Conservation (phyloP, 2,797 vertebrate species). For the Gallinago nigripennis region DNA sequence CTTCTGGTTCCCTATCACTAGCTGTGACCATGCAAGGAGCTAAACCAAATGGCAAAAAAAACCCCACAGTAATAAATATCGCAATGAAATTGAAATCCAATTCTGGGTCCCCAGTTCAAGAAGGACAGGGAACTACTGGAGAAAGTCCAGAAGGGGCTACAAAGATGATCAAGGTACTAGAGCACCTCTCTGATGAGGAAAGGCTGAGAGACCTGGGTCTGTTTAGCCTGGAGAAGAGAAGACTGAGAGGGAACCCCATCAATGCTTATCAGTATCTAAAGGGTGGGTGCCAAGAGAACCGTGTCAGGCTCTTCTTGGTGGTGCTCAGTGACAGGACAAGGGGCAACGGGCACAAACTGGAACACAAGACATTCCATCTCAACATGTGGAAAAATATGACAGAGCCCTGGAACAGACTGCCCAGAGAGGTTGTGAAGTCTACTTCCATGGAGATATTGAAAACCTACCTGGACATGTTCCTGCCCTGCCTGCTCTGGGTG, state of each 20-base stretch:
- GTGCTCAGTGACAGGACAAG: not conserved
- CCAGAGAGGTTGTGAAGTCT: not conserved
- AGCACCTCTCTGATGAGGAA: not conserved
- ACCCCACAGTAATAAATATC: fast-evolving
- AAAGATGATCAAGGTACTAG: not conserved
- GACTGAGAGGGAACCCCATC: not conserved
- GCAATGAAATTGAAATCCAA: not conserved
- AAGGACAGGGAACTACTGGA: not conserved
- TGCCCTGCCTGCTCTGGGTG: not conserved
- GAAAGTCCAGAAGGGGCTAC: not conserved
- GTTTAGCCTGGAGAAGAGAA: not conserved
- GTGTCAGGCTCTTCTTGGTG: not conserved
- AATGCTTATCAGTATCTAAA: not conserved
- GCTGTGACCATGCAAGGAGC: not conserved
- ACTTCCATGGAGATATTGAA: not conserved
- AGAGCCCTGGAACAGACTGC: not conserved
- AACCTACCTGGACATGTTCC: not conserved
- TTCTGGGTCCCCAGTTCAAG: not conserved
- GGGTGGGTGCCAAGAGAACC: not conserved
- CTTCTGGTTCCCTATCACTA: not conserved
- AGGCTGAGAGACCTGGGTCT: not conserved
- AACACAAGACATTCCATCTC: not conserved
- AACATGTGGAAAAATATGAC: not conserved
- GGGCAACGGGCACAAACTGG: not conserved
- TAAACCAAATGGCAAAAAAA: not conserved